These are phyloP conservation scores for Drymodes brunneopygia DNA, from an alignment of 2,113 vertebrate genomes.

Conservation along the genomic window DNA sequence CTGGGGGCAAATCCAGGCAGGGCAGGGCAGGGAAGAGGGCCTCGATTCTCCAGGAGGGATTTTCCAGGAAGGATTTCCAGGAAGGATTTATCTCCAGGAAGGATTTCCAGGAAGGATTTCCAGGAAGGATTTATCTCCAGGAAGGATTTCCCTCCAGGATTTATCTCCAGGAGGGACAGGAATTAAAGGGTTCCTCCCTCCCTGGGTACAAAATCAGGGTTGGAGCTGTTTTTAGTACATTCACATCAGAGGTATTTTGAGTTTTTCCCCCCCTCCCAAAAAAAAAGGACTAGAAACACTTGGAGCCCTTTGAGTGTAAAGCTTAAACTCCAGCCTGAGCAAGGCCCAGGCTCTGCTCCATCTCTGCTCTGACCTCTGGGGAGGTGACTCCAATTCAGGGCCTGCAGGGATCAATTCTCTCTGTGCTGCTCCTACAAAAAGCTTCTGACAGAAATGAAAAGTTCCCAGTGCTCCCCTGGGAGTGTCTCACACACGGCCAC, in stretches of 20 bases:
- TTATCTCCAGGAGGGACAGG: not conserved
- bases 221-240: slow-evolving; percentile 41
- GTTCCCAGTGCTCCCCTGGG: slow-evolving; percentile 26
- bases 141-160: too few species aligned
- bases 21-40: not conserved
- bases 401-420: not conserved
- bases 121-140: too few species aligned
- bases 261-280: not conserved
- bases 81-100: too few species aligned
- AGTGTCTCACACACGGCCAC: not conserved
- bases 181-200: not conserved
- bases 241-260: slow-evolving; percentile 48
- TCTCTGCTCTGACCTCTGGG: too few species aligned
- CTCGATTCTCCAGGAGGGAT: too few species aligned
- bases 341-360: not conserved
- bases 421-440: not conserved
- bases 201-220: not conserved
- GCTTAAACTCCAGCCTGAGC: not conserved
- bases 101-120: too few species aligned
- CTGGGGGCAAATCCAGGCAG: slow-evolving; percentile 5
- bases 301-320: slow-evolving; percentile 55
- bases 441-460: slow-evolving; percentile 17
- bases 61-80: too few species aligned
- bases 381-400: not conserved
- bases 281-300: slow-evolving; percentile 26